Evolutionary conservation across 2,888 invertebrate species (phyloP).

Genomic region (Tetranychus piercei): DNA sequence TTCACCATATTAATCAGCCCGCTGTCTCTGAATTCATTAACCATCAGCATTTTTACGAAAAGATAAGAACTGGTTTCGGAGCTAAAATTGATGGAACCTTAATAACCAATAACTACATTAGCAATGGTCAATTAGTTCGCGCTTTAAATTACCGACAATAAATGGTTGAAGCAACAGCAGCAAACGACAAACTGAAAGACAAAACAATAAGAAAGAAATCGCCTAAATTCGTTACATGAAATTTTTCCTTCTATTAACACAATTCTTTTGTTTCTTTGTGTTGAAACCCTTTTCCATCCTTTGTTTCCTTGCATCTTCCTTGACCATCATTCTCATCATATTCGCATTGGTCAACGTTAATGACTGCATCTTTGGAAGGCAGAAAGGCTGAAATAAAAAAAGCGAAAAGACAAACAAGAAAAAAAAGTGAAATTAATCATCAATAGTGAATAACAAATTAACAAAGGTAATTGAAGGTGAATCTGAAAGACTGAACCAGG

Average conservation of each 20-base stretch:
- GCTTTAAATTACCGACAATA: constrained; percentile 6
- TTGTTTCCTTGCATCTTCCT: background rate
- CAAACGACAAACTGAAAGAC: background rate
- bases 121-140: background rate
- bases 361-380: background rate
- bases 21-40: background rate
- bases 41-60: constrained; percentile 7
- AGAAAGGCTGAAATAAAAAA: too few relatives aligned
- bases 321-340: background rate
- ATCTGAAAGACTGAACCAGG: too few relatives aligned
- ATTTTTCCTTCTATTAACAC: too few relatives aligned
- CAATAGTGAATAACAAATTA: too few relatives aligned
- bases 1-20: background rate
- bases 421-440: too few relatives aligned
- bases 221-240: background rate
- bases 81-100: background rate
- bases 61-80: constrained; percentile 3
- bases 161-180: background rate
- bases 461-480: too few relatives aligned
- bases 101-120: constrained; percentile 3
- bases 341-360: background rate
- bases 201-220: background rate
- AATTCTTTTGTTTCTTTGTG: too few relatives aligned
- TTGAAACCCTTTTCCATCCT: background rate
- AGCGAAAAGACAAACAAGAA: too few relatives aligned